Evolutionary conservation across 2,797 vertebrate genomes (phyloP), one percentile per base, ranked within the genome.

Genomic region (Cuculus canorus): DNA sequence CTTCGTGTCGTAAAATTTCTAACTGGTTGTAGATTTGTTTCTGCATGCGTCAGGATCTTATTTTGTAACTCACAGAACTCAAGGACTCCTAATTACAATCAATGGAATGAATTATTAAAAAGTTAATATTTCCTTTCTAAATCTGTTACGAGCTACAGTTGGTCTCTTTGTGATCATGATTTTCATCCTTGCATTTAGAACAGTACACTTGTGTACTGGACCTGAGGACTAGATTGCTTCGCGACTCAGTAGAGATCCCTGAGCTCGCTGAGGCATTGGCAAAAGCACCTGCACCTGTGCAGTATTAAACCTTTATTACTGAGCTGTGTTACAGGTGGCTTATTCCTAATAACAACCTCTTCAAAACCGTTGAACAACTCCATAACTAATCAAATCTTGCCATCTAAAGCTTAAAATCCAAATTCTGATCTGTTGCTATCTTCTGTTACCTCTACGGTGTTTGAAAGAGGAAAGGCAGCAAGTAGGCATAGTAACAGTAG

Each of bases 41-140:
- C 56, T 76, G 9, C 2, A 5, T 5, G 6, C 2, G 1, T 68
- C 0, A 0, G 4, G 82, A 18, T 28, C 9, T 71, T 54, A 17
- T 33, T 15, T 7, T 86, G 27, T 35, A 45, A 60, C 5, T 65
- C 1, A 0, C 11, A 66, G 9, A 27, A 50, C 24, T 63, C 43
- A 59, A 65, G 17, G n/a, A 94, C 10, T 66, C 39, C 7, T 68
- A 48, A 64, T 71, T 52, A 27, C 11, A 83, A 65, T 59, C 15
- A 78, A 27, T 2, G n/a, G 7, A 23, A 50, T 56, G 9, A 56
- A 52, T 68, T 83, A 33, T 32, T 54, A 32, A 33, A 45, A 37
- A 5, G 3, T 30, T 35, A 53, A 54, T 30, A 30, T 13, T 50
- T 61, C 12, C 15, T 64, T 64, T 82, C 35, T 69, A 43, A 47